phyloP scores from a whole-genome alignment of 2,888 invertebrate genomes.

The Hypolimnas misippus region DNA sequence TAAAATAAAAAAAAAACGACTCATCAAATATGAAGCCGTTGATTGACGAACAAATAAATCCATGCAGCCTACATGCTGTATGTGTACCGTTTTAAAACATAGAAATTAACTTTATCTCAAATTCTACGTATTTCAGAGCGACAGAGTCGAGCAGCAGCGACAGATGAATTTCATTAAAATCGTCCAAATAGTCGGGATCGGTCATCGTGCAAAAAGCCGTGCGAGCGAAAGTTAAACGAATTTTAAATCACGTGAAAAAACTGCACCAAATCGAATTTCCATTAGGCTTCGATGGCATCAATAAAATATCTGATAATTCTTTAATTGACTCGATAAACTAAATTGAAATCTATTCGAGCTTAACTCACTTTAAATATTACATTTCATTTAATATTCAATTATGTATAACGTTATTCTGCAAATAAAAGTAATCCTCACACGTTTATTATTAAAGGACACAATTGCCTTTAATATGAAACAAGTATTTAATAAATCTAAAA shows the following conservation, averaged over 20 bases:
- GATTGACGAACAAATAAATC: constrained; percentile 8
- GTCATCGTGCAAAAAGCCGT: constrained; percentile 38
- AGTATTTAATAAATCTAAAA: too few relatives aligned
- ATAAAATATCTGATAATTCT: constrained; percentile 22
- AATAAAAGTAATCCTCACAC: background rate
- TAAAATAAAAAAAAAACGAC: background rate
- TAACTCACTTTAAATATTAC: background rate
- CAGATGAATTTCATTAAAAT: constrained; percentile 45
- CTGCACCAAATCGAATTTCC: constrained; percentile 26
- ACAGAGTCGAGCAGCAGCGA: constrained; percentile 23
- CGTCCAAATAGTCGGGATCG: constrained; percentile 34
- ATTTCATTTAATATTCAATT: background rate
- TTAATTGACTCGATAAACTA: background rate
- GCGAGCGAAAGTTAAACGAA: constrained; percentile 27
- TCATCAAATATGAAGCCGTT: constrained; percentile 4
- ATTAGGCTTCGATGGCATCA: constrained; percentile 19
- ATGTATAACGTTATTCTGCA: background rate
- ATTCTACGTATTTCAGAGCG: constrained; percentile 6
- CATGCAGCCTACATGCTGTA: background rate
- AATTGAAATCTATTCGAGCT: constrained; percentile 3
- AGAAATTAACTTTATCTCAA: constrained; percentile 14
- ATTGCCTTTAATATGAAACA: background rate
- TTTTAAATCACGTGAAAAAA: constrained; percentile 31
- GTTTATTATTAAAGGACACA: too few relatives aligned
- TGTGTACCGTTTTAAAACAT: constrained; percentile 20